Evolutionary conservation across 2,888 invertebrate species (phyloP).

Genomic region (Flexamia atlantica): DNA sequence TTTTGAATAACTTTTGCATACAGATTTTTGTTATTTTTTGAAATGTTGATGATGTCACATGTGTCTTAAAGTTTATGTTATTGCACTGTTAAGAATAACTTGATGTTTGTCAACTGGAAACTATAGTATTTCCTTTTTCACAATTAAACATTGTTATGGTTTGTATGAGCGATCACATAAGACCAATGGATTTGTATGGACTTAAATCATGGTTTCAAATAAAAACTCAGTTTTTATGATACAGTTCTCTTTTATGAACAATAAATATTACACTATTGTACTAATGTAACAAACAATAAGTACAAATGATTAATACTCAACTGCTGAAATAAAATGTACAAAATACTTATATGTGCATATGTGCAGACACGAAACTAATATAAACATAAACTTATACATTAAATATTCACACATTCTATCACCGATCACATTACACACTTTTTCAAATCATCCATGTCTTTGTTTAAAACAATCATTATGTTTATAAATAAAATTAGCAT

Average conservation of each 20-base stretch:
- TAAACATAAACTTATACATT: conserved; percentile 50
- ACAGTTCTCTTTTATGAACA: conserved; percentile 52
- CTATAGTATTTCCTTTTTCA: no score
- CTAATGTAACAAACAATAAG: conserved; percentile 58
- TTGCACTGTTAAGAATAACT: no score
- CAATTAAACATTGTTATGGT: no score
- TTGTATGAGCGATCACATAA: no score
- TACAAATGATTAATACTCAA: conserved; percentile 54
- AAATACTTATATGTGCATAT: conserved; percentile 53
- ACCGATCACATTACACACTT: conserved; percentile 35
- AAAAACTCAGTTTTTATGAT: conserved; percentile 25
- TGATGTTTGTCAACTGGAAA: no score
- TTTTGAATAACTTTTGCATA: no score
- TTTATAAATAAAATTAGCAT: conserved; percentile 52
- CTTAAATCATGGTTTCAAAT: not conserved
- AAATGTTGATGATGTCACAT: no score
- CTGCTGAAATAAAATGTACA: conserved; percentile 56
- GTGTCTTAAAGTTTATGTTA: no score
- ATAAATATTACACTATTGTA: conserved; percentile 56
- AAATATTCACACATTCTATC: conserved; percentile 42
- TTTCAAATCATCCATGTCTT: conserved; percentile 18
- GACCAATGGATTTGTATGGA: no score
- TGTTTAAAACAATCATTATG: conserved; percentile 47
- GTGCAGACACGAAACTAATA: conserved; percentile 51
- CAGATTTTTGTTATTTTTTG: no score